Percentiles rank a stretch among this genome's conserved stretches.
These are phyloP conservation scores for Gymnopithys bicolor DNA, from an alignment of 2,797 vertebrate species.

Conservation along the genomic window DNA sequence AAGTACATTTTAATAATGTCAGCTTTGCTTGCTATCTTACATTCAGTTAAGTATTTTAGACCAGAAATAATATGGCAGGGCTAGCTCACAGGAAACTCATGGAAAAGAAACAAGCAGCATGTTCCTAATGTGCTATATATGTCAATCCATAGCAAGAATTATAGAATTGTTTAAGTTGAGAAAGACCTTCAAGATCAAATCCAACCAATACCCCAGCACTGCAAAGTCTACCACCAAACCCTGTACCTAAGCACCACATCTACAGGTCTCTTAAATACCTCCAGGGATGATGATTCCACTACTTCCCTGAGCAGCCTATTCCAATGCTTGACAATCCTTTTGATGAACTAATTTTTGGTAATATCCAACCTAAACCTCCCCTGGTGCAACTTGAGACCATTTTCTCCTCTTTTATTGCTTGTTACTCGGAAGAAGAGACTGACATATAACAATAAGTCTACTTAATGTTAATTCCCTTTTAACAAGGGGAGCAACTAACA, in stretches of 20 bases:
- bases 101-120: neutral
- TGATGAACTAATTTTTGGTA: neutral
- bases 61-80: neutral
- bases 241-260: neutral
- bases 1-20: neutral
- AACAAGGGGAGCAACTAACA: neutral
- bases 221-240: neutral
- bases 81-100: neutral
- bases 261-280: neutral
- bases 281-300: neutral
- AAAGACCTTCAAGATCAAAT: neutral
- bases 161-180: neutral
- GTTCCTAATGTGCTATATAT: neutral
- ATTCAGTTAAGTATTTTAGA: neutral
- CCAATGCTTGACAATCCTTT: neutral
- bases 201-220: neutral
- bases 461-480: neutral
- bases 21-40: neutral
- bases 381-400: neutral
- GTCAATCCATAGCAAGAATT: neutral
- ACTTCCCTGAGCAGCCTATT: neutral
- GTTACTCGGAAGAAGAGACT: neutral
- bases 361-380: neutral
- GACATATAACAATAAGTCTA: neutral
- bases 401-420: neutral